Conservation (phyloP, 2,888 invertebrate genomes). For the Polyommatus icarus region DNA sequence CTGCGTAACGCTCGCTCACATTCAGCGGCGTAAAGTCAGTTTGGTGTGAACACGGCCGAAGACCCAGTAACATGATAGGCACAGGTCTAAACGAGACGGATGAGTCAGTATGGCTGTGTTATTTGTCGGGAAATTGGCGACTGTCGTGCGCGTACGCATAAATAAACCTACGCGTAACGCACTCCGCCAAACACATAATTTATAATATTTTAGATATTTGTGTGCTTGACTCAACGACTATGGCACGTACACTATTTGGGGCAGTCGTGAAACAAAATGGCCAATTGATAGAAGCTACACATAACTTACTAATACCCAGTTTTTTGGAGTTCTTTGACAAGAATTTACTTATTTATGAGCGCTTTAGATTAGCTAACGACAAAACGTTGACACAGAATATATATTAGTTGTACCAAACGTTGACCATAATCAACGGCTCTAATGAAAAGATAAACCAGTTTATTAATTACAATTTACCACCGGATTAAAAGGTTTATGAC, state of each 20-base stretch:
- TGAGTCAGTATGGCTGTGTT: constrained; percentile 11
- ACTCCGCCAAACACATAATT: background rate
- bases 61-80: constrained; percentile 7
- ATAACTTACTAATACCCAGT: background rate
- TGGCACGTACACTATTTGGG: constrained; percentile 6
- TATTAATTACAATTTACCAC: no score
- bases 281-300: background rate
- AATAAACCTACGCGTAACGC: constrained; percentile 26
- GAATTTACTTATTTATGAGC: background rate
- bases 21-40: no score
- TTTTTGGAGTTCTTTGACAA: background rate
- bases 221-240: constrained; percentile 14
- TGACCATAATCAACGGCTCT: no score
- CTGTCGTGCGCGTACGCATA: constrained; percentile 33
- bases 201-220: constrained; percentile 24
- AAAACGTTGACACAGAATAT: no score
- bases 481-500: no score
- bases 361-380: background rate
- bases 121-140: constrained; percentile 20
- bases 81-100: background rate
- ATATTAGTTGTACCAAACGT: no score
- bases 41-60: no score
- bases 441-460: no score
- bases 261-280: background rate
- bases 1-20: no score